phyloP scores from a whole-genome alignment of 2,888 invertebrate genomes.

The Slavum lentiscoides region DNA sequence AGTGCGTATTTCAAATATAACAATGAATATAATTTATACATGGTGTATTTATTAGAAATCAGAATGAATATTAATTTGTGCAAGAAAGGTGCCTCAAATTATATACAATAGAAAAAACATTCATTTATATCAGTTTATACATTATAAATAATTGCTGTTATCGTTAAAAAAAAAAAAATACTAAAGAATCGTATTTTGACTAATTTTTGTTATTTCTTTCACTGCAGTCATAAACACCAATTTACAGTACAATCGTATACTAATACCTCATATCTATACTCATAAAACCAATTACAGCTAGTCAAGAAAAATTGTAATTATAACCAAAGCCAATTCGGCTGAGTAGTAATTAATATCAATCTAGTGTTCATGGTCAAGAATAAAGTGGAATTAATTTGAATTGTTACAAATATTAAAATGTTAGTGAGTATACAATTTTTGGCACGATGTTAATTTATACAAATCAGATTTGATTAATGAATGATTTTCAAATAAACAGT shows the following conservation, averaged over 20 bases:
- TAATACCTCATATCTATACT: neutral
- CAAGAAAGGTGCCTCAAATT: neutral
- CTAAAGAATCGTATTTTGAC: too few species aligned
- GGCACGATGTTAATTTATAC: neutral
- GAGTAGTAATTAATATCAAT: neutral
- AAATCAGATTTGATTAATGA: neutral
- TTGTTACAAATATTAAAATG: constrained; percentile 1
- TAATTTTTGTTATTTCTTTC: too few species aligned
- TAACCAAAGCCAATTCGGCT: neutral
- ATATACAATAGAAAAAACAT: neutral
- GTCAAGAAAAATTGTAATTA: neutral
- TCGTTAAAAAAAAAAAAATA: too few species aligned
- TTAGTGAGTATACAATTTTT: neutral
- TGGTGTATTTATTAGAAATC: neutral
- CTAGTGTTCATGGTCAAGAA: neutral
- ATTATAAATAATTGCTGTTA: too few species aligned
- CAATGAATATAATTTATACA: neutral
- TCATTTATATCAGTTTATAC: too few species aligned
- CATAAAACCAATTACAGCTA: neutral
- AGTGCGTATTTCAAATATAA: neutral
- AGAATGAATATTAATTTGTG: neutral
- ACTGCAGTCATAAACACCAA: too few species aligned
- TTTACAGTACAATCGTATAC: too few species aligned
- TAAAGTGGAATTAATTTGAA: constrained; percentile 2
- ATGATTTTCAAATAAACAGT: neutral